These are phyloP conservation scores for Achroia grisella DNA, from an alignment of 1,140 invertebrate genomes.

Conservation along the genomic window DNA sequence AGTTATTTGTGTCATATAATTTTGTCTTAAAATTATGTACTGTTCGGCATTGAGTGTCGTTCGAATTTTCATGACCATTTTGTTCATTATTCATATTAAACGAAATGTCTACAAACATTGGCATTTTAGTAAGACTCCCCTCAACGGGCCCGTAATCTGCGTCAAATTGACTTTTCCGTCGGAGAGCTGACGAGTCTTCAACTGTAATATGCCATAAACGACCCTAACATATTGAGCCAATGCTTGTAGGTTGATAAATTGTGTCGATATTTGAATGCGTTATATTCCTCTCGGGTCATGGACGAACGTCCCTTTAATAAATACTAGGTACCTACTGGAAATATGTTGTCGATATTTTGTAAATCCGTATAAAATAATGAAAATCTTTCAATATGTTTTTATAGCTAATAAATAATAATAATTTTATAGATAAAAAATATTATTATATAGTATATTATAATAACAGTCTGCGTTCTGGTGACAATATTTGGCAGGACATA, in stretches of 20 bases:
- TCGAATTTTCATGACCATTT: constrained; percentile 11
- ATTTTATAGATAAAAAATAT: too few relatives aligned
- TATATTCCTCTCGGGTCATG: constrained; percentile 54
- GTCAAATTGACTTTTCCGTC: constrained; percentile 61
- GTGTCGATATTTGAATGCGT: constrained; percentile 67
- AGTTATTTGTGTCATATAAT: too few relatives aligned
- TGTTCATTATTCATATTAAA: constrained; percentile 38
- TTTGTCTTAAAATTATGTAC: too few relatives aligned
- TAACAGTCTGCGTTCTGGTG: too few relatives aligned
- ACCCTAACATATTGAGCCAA: constrained; percentile 62
- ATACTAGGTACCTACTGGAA: constrained; percentile 30
- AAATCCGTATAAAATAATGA: constrained; percentile 43
- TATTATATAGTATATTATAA: too few relatives aligned
- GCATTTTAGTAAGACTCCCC: constrained; percentile 50
- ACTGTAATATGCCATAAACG: constrained; percentile 67
- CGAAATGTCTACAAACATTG: constrained; percentile 39
- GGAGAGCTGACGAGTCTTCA: constrained; percentile 52
- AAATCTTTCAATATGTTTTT: constrained; percentile 21
- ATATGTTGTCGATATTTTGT: constrained; percentile 30
- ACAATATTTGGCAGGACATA: too few relatives aligned
- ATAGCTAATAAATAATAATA: too few relatives aligned
- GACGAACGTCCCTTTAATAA: constrained; percentile 45
- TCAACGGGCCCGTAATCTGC: constrained; percentile 56
- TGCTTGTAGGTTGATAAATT: constrained; percentile 63
- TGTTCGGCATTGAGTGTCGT: too few relatives aligned